Conservation (phyloP, 1,140 invertebrate species). For the Phortica variegata region DNA sequence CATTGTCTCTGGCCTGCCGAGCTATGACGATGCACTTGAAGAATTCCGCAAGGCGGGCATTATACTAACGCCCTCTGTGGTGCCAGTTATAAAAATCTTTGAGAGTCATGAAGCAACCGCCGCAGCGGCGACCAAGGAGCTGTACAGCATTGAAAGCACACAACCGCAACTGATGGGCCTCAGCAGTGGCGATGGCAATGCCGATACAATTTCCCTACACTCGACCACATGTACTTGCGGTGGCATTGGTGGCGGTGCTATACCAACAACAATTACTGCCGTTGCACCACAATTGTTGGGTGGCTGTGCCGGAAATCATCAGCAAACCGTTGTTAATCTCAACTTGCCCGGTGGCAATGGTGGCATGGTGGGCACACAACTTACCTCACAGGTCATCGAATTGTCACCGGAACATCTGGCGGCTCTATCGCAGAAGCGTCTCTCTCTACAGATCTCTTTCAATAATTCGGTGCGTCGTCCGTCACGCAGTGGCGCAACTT, state of each 20-base stretch:
- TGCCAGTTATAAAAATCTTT: conserved; percentile 53
- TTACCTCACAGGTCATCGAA: conserved; percentile 43
- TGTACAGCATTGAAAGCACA: conserved; percentile 40
- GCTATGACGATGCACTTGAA: conserved; percentile 64
- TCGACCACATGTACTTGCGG: conserved; percentile 38
- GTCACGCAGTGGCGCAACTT: conserved; percentile 27
- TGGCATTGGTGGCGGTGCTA: conserved; percentile 16
- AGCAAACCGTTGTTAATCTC: not conserved
- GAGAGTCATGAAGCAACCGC: conserved; percentile 28
- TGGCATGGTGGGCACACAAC: not conserved
- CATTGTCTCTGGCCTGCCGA: conserved; percentile 64
- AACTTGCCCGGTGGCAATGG: conserved; percentile 2
- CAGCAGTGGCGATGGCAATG: conserved; percentile 12
- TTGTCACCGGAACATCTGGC: conserved; percentile 48
- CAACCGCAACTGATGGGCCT: conserved; percentile 30
- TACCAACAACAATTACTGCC: conserved; percentile 23
- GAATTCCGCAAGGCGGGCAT: conserved; percentile 58
- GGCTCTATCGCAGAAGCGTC: conserved; percentile 46
- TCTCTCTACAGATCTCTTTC: conserved; percentile 54
- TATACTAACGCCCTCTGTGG: conserved; percentile 37
- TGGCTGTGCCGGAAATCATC: not conserved
- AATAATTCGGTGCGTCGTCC: conserved; percentile 42
- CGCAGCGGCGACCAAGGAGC: conserved; percentile 24
- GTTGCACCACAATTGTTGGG: conserved; percentile 5
- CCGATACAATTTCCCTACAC: conserved; percentile 32